Conservation (phyloP, 2,888 invertebrate species). For the Aphodius granarius region DNA sequence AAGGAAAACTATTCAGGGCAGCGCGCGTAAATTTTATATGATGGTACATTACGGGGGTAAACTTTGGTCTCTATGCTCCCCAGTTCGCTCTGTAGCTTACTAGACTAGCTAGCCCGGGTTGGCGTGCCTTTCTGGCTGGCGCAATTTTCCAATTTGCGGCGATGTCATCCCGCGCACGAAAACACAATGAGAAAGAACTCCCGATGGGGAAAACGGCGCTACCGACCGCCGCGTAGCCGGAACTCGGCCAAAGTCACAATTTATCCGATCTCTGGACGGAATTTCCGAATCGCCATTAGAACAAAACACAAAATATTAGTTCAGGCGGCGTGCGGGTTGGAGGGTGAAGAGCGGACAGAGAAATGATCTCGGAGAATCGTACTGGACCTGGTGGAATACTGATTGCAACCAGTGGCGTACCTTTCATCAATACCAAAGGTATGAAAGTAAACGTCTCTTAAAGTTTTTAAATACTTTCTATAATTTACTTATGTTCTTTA, state of each 20-base stretch:
- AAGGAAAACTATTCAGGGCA: neutral
- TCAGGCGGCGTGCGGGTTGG: neutral
- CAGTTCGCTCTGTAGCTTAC: neutral
- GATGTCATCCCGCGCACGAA: conserved; percentile 1
- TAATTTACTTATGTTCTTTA: no score
- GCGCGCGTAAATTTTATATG: neutral
- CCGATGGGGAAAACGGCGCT: neutral
- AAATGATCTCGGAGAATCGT: neutral
- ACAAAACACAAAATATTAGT: conserved; percentile 8
- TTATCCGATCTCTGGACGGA: conserved; percentile 2
- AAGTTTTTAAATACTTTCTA: no score
- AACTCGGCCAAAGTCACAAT: conserved; percentile 10
- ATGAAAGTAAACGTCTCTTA: no score
- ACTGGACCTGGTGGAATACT: neutral
- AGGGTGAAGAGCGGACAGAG: neutral
- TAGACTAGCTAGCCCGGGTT: neutral
- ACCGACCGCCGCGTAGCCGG: no score
- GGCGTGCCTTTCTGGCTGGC: neutral
- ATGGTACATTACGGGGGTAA: neutral
- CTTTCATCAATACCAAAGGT: neutral
- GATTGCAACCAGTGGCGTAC: neutral
- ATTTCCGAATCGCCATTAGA: conserved; percentile 11
- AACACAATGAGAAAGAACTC: conserved; percentile 13
- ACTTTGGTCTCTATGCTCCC: neutral
- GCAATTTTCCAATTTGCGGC: conserved; percentile 12